Percentiles rank a stretch among this genome's conserved stretches.
Evolutionary conservation across 2,888 invertebrate species (phyloP).

Genomic region (Ophion costatus): DNA sequence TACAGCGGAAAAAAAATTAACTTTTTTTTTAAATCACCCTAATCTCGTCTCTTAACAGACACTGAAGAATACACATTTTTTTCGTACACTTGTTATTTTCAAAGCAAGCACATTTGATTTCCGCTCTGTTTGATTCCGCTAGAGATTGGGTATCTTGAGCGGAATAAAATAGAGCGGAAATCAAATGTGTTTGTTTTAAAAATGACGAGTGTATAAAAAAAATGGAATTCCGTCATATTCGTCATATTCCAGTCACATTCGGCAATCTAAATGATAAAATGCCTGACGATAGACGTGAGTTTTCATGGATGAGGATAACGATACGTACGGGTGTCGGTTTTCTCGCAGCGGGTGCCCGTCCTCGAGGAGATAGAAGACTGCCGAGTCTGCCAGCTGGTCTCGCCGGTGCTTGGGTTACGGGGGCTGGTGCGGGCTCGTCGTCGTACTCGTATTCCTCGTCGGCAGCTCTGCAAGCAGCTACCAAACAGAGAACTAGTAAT

Average conservation of each 20-base stretch:
- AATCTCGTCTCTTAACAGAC: too few species aligned
- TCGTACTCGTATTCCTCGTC: conserved; percentile 79
- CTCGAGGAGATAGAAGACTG: conserved; percentile 75
- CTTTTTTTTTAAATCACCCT: too few species aligned
- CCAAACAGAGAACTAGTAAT: conserved; percentile 73
- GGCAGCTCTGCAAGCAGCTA: conserved; percentile 74
- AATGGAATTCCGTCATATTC: background rate
- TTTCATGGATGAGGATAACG: background rate
- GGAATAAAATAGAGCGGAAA: background rate
- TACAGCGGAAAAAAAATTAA: too few species aligned
- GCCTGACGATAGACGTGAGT: too few species aligned
- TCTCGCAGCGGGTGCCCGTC: conserved; percentile 71
- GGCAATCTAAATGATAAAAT: background rate
- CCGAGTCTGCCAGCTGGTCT: conserved; percentile 73
- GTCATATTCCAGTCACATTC: too few species aligned
- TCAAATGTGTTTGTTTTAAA: background rate
- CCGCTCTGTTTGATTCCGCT: too few species aligned
- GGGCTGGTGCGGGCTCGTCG: conserved; percentile 74
- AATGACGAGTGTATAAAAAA: background rate
- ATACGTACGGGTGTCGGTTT: conserved; percentile 72
- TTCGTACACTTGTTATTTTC: too few species aligned
- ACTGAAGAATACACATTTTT: too few species aligned
- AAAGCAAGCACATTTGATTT: too few species aligned
- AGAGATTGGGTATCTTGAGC: background rate
- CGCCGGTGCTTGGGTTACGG: conserved; percentile 75